phyloP scores from a whole-genome alignment of 2,113 vertebrate genomes.

The Lepisosteus osseus region DNA sequence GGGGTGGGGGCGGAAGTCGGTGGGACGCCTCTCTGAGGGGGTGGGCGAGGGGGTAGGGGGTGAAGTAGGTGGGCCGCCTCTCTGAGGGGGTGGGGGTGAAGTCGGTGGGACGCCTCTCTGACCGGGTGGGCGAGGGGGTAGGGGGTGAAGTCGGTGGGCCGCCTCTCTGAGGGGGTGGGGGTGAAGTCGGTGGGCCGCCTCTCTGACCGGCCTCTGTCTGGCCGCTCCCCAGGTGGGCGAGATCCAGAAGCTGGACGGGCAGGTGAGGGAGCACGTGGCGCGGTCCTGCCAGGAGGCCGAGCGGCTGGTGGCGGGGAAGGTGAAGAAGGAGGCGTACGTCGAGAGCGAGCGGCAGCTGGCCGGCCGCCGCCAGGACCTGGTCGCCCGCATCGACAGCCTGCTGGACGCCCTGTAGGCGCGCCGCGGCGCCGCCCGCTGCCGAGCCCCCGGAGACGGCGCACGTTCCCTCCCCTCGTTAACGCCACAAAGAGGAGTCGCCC shows the following conservation, averaged over 20 bases:
- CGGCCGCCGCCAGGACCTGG: constrained; percentile 84
- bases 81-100: too few species aligned
- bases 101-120: too few species aligned
- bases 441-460: too few species aligned
- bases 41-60: too few species aligned
- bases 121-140: not conserved
- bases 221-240: constrained; percentile 67
- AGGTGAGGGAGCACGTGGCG: constrained; percentile 91
- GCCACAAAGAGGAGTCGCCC: too few species aligned
- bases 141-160: not conserved
- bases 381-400: constrained; percentile 89
- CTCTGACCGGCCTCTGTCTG: not conserved
- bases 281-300: constrained; percentile 89
- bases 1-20: not conserved
- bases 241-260: constrained; percentile 90
- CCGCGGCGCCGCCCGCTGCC: not conserved
- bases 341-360: constrained; percentile 86
- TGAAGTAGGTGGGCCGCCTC: not conserved
- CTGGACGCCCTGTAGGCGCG: constrained; percentile 81
- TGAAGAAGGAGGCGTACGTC: constrained; percentile 93
- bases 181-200: not conserved
- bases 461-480: too few species aligned
- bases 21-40: too few species aligned
- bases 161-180: not conserved
- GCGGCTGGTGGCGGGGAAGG: constrained; percentile 89